These are phyloP conservation scores for Synergus japonicus DNA, from an alignment of 2,888 invertebrate species.

Conservation along the genomic window DNA sequence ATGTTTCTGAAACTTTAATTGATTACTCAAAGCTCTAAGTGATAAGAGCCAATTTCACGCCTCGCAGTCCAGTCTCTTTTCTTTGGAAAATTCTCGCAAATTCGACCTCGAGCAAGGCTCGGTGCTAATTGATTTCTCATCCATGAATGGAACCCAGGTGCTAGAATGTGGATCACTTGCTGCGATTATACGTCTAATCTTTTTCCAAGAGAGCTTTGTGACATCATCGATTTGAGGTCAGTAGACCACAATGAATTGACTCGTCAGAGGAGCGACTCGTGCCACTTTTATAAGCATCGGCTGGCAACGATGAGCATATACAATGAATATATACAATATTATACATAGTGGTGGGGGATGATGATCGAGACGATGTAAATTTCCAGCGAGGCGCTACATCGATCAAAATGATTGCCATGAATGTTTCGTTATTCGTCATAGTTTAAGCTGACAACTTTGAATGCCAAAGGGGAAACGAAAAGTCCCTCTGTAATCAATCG, in stretches of 20 bases:
- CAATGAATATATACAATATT: slow-evolving; percentile 1
- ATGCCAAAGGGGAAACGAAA: slow-evolving; percentile 9
- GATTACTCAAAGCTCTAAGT: too few relatives aligned
- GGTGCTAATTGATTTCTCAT: slow-evolving; percentile 36
- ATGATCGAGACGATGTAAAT: slow-evolving; percentile 33
- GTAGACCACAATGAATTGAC: slow-evolving; percentile 70
- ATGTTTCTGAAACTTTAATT: too few relatives aligned
- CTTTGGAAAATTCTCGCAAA: slow-evolving; percentile 4
- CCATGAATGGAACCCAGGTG: slow-evolving; percentile 52
- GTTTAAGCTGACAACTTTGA: slow-evolving; percentile 35
- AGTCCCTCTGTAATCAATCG: slow-evolving; percentile 23
- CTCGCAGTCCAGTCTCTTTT: too few relatives aligned
- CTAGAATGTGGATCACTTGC: slow-evolving; percentile 48
- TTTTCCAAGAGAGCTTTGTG: slow-evolving; percentile 55
- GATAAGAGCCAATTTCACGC: too few relatives aligned
- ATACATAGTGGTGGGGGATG: slow-evolving; percentile 20
- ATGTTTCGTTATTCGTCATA: slow-evolving; percentile 37
- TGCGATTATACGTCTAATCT: slow-evolving; percentile 51
- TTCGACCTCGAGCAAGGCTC: slow-evolving; percentile 24
- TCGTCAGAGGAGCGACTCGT: slow-evolving; percentile 58
- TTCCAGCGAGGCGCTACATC: slow-evolving; percentile 25
- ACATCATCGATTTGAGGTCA: slow-evolving; percentile 69
- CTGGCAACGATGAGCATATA: slow-evolving; percentile 18
- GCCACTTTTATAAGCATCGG: slow-evolving; percentile 30
- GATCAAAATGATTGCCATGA: slow-evolving; percentile 40